A percentile compares a stretch with the other conserved stretches of the same genome.
These are phyloP conservation scores for Iguana delicatissima DNA, from an alignment of 2,797 vertebrate genomes.

Conservation along the genomic window DNA sequence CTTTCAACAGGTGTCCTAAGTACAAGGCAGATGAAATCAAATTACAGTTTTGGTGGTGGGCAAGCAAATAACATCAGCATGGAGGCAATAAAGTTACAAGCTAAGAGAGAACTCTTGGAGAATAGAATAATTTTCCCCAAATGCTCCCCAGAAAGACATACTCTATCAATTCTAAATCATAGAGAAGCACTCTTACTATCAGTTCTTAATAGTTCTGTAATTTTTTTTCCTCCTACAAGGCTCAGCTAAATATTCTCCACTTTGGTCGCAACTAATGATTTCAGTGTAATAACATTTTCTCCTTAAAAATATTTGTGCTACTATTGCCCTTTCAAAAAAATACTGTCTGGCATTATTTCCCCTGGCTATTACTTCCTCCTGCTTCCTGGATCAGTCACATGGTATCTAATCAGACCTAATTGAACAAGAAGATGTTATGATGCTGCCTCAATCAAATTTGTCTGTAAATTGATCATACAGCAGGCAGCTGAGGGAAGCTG, in stretches of 20 bases:
- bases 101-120: not conserved
- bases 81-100: not conserved
- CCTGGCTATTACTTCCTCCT: not conserved
- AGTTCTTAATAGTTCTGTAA: not conserved
- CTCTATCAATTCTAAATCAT: not conserved
- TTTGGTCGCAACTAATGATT: not conserved
- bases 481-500: not conserved
- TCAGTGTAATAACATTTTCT: not conserved
- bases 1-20: too few species aligned
- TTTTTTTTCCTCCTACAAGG: not conserved
- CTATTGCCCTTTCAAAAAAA: not conserved
- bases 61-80: not conserved
- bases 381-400: not conserved
- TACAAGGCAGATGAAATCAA: not conserved
- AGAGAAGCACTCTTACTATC: not conserved
- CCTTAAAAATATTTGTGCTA: not conserved
- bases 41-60: not conserved
- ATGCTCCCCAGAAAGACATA: not conserved
- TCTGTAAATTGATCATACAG: not conserved
- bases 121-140: not conserved
- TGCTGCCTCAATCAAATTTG: not conserved
- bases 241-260: not conserved
- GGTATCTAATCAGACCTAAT: not conserved
- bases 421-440: not conserved
- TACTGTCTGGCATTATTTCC: not conserved